These are phyloP conservation scores for Drosophila guanche DNA, from an alignment of 1,140 invertebrate genomes.

Conservation along the genomic window DNA sequence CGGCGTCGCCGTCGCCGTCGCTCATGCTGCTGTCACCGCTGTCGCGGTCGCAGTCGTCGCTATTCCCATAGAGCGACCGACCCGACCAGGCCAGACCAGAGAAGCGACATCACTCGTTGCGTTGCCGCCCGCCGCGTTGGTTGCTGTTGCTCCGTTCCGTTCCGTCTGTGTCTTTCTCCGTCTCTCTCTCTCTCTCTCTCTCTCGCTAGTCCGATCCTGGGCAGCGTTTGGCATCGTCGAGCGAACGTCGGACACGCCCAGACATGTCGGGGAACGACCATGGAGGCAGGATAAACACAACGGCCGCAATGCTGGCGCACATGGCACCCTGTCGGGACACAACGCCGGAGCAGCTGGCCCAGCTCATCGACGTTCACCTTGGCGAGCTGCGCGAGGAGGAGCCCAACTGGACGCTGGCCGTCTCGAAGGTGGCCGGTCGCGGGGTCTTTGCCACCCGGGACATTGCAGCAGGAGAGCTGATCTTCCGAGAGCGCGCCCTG, in stretches of 20 bases:
- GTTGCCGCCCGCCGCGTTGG: slow-evolving; percentile 58
- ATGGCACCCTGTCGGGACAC: slow-evolving; percentile 68
- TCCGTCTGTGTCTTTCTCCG: background rate
- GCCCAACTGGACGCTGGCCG: slow-evolving; percentile 73
- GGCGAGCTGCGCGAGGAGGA: slow-evolving; percentile 67
- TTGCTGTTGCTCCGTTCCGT: slow-evolving; percentile 23
- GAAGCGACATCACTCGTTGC: slow-evolving; percentile 63
- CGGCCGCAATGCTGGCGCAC: slow-evolving; percentile 61
- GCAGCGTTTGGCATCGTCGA: background rate
- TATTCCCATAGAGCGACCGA: slow-evolving; percentile 32
- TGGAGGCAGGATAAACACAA: slow-evolving; percentile 37
- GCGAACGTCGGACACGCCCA: too few relatives aligned
- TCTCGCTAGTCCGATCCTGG: slow-evolving; percentile 29
- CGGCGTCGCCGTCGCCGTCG: slow-evolving; percentile 14
- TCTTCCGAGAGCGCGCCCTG: slow-evolving; percentile 88
- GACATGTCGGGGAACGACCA: too few relatives aligned
- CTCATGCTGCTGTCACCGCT: slow-evolving; percentile 9
- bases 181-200: background rate
- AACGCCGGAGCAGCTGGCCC: slow-evolving; percentile 74
- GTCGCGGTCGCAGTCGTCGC: slow-evolving; percentile 20
- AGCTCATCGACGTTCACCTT: slow-evolving; percentile 73
- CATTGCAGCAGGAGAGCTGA: slow-evolving; percentile 87
- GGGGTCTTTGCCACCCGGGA: slow-evolving; percentile 88
- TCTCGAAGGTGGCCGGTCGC: slow-evolving; percentile 82
- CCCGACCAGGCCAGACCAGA: slow-evolving; percentile 13